phyloP scores from a whole-genome alignment of 2,888 invertebrate species.

The Pseudococcus jackbeardsleyi region DNA sequence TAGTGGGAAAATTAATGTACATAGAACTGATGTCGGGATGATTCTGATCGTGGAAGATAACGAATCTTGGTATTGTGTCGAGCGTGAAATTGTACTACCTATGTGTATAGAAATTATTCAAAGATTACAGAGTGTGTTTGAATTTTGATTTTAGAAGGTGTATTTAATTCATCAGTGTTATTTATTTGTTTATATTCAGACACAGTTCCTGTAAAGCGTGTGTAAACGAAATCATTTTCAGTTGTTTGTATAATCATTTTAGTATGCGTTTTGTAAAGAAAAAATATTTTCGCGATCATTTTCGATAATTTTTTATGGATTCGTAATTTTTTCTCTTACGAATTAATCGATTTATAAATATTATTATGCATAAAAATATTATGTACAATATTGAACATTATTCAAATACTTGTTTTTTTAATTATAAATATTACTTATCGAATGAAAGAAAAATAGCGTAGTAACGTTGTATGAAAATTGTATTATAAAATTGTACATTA shows the following conservation, averaged over 20 bases:
- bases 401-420: slow-evolving; percentile 44
- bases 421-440: slow-evolving; percentile 8
- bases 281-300: neutral
- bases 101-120: neutral
- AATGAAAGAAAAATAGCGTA: slow-evolving; percentile 50
- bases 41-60: neutral
- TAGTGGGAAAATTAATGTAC: neutral
- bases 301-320: slow-evolving; percentile 37
- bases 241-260: neutral
- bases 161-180: slow-evolving; percentile 45
- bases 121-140: neutral
- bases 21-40: neutral
- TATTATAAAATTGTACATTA: slow-evolving; percentile 51
- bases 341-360: slow-evolving; percentile 47
- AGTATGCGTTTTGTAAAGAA: neutral
- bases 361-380: slow-evolving; percentile 13
- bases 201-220: slow-evolving; percentile 53
- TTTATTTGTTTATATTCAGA: slow-evolving; percentile 34
- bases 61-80: neutral
- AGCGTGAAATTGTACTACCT: neutral
- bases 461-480: slow-evolving; percentile 44
- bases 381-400: slow-evolving; percentile 29
- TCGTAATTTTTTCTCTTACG: slow-evolving; percentile 19
- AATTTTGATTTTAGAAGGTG: neutral
- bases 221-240: slow-evolving; percentile 23